Percentiles rank a stretch among this genome's conserved stretches.
These are phyloP conservation scores for Mixornis gularis DNA, from an alignment of 2,113 vertebrate species.

Conservation along the genomic window DNA sequence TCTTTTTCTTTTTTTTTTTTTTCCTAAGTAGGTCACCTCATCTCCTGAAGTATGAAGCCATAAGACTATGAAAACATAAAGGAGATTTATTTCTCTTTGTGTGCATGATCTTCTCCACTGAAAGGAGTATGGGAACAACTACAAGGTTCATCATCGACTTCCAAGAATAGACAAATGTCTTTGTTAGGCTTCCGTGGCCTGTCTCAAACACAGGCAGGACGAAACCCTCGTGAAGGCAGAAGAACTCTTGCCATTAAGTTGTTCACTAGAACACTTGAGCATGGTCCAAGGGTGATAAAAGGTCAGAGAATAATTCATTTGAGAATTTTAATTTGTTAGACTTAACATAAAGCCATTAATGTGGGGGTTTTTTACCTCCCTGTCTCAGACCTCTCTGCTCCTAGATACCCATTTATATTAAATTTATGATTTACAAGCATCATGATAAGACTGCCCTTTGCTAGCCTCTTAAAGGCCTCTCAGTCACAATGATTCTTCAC, in stretches of 20 bases:
- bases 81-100: conserved; percentile 51
- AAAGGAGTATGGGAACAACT: conserved; percentile 36
- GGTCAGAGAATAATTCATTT: background rate
- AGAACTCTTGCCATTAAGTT: background rate
- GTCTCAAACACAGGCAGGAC: background rate
- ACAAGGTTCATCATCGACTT: background rate
- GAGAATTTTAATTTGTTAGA: background rate
- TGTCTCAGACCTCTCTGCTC: background rate
- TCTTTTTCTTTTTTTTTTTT: background rate
- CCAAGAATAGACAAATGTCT: conserved; percentile 45
- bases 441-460: background rate
- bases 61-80: conserved; percentile 54
- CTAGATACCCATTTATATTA: background rate
- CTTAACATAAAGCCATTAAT: background rate
- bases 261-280: background rate
- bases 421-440: conserved; percentile 31
- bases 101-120: background rate
- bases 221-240: background rate
- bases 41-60: conserved; percentile 47
- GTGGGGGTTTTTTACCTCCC: background rate
- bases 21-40: conserved; percentile 35
- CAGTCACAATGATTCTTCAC: conserved; percentile 20
- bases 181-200: background rate
- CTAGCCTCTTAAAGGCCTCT: conserved; percentile 30
- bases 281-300: background rate